phyloP scores from a whole-genome alignment of 2,888 invertebrate species.

The Branchellion lobata region DNA sequence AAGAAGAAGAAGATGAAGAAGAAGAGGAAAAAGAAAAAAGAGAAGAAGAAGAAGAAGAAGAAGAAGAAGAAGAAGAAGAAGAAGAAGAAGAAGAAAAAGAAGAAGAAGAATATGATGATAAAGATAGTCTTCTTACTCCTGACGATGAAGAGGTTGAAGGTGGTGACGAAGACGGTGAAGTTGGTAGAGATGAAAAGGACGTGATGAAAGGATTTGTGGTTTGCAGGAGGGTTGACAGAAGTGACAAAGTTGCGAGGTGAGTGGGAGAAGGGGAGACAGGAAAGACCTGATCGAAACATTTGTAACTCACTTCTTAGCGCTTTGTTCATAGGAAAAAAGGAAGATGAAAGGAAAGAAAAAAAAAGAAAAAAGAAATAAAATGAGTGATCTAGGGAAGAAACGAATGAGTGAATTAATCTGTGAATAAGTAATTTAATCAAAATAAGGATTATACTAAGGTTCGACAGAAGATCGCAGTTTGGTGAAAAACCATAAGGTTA shows the following conservation, averaged over 20 bases:
- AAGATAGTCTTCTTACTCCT: not conserved
- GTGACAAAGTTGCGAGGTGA: constrained; percentile 27
- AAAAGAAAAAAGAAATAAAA: too few species aligned
- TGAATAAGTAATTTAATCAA: too few species aligned
- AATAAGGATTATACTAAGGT: too few species aligned
- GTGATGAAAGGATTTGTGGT: constrained; percentile 31
- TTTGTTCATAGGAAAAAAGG: too few species aligned
- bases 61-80: constrained; percentile 10
- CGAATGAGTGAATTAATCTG: too few species aligned
- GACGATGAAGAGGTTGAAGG: not conserved
- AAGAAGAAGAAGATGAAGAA: not conserved
- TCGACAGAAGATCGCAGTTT: too few species aligned
- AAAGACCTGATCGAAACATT: too few species aligned
- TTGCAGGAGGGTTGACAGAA: constrained; percentile 23
- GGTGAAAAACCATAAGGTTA: too few species aligned
- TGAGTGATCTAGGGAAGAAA: too few species aligned
- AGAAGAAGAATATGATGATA: not conserved
- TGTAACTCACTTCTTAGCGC: too few species aligned
- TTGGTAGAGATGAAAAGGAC: not conserved
- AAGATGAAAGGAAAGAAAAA: too few species aligned
- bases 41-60: not conserved
- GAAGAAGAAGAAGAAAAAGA: not conserved
- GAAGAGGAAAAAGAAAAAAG: not conserved
- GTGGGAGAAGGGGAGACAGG: not conserved
- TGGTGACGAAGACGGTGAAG: not conserved